Evolutionary conservation across 1,140 invertebrate species (phyloP).

Genomic region (honey bee (Apis mellifera)): Amel_HAv3.1 CM009931.2:460001-460500

Average conservation of each 20-base stretch:
- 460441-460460: constrained; percentile 52
- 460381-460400: constrained; percentile 62
- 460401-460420: constrained; percentile 61
- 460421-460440: constrained; percentile 69
- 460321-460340: background rate
- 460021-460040: background rate
- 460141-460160: too few relatives aligned
- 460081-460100: background rate
- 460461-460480: constrained; percentile 50
- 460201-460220: too few relatives aligned
- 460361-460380: constrained; percentile 62
- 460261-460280: background rate
- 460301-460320: too few relatives aligned
- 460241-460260: too few relatives aligned
- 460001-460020: background rate
- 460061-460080: background rate
- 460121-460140: background rate
- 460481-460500: constrained; percentile 30
- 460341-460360: background rate
- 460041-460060: background rate
- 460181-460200: too few relatives aligned
- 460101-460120: background rate
- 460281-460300: background rate
- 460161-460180: background rate
- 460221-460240: background rate